Conservation (phyloP, 2,888 invertebrate species). For the Tromatobia lineatoria region DNA sequence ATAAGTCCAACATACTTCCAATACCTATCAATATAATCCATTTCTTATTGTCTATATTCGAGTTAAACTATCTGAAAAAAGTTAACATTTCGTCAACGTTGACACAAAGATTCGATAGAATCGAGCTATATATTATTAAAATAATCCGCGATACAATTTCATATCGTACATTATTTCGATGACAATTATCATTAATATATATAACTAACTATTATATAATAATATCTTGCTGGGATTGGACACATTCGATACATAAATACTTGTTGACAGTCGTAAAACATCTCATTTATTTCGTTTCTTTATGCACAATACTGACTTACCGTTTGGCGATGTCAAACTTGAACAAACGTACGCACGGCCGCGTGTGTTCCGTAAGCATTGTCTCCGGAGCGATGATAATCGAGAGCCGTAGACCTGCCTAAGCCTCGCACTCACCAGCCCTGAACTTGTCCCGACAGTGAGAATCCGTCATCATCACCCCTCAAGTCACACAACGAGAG, state of each 20-base stretch:
- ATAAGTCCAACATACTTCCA: no score
- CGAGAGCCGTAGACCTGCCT: slow-evolving; percentile 82
- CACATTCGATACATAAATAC: neutral
- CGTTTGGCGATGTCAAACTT: slow-evolving; percentile 64
- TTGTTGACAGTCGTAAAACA: neutral
- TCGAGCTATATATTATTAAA: neutral
- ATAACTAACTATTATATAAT: neutral
- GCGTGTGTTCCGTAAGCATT: slow-evolving; percentile 47
- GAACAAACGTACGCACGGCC: slow-evolving; percentile 59
- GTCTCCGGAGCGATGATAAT: slow-evolving; percentile 58
- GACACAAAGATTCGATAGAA: neutral
- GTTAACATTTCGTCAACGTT: neutral
- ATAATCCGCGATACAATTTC: neutral
- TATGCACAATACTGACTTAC: slow-evolving; percentile 70
- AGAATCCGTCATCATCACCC: slow-evolving; percentile 77
- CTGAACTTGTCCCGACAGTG: slow-evolving; percentile 78
- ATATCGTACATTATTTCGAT: neutral
- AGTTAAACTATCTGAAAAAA: neutral
- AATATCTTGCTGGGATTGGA: neutral
- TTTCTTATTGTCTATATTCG: neutral
- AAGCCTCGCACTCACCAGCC: slow-evolving; percentile 80
- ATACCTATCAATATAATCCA: no score
- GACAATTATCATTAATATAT: neutral
- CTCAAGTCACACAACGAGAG: slow-evolving; percentile 84
- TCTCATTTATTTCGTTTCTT: slow-evolving; percentile 18